Evolutionary conservation across 1,140 invertebrate genomes (phyloP), one percentile per base, ranked within the genome.

Genomic region (Euura saliciscinereae): DNA sequence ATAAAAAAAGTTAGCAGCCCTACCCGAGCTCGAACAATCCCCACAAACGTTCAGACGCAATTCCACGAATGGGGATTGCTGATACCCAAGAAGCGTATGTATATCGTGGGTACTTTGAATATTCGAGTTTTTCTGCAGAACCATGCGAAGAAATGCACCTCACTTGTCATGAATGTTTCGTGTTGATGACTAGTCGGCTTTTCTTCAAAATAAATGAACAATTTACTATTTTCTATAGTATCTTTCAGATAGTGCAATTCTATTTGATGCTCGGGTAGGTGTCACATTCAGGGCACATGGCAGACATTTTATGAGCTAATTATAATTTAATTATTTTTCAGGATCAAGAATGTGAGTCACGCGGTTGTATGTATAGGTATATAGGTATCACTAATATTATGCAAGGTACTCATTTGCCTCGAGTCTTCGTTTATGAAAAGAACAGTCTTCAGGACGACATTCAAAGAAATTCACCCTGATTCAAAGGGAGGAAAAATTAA

Each of bases 401-500:
- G 13, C 51, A 59, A 59, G 51, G 51, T n/a, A 59, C 51, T 59
- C 51, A 59, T 59, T 59, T 59, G 51, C 51, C 51, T 59, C 51
- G 51, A 59, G 51, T 59, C 51, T 59, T 6, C 51, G 51, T 59
- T 59, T 59, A 59, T 59, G 51, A 59, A 59, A 59, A 59, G 51
- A 59, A n/a, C 51, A 59, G 51, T n/a, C 51, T 59, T 59, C 51
- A 59, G 51, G 51, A 8, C 51, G 51, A n/a, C 51, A 59, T 59
- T 59, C 51, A 59, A 59, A 59, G 51, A 59, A 59, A 59, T 59
- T 59, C 66, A 44, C 43, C 43, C 66, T 4, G 66, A 67, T 67
- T 67, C 66, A 67, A 67, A 67, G 66, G 66, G 78, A 76, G 75
- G 73, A 79, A 80, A 86, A 87, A 85, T 86, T 82, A 84, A 86